Evolutionary conservation across 2,888 invertebrate species (phyloP).

Genomic region (Asteroscopus sphinx): DNA sequence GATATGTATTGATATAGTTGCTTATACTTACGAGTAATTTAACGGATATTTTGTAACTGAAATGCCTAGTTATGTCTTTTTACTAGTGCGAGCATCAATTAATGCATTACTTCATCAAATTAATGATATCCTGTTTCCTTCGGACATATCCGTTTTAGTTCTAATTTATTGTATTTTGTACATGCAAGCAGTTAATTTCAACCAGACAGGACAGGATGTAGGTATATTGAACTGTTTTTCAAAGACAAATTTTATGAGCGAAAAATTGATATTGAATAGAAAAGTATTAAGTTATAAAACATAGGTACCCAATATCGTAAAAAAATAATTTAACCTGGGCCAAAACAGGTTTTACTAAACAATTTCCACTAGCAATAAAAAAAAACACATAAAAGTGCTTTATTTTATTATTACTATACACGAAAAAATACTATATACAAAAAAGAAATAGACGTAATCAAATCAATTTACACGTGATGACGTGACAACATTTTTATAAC

Average conservation of each 20-base stretch:
- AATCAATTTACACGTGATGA: slow-evolving; percentile 28
- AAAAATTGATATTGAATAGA: no score
- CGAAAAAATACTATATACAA: slow-evolving; percentile 39
- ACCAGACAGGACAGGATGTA: neutral
- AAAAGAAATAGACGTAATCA: slow-evolving; percentile 15
- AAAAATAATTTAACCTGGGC: slow-evolving; percentile 2
- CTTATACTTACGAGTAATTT: neutral
- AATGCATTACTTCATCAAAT: slow-evolving; percentile 17
- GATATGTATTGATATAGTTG: no score
- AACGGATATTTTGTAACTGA: slow-evolving; percentile 14
- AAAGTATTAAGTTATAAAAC: slow-evolving; percentile 6
- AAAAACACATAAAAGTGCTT: slow-evolving; percentile 19
- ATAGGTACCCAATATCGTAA: slow-evolving; percentile 17
- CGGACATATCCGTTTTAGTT: slow-evolving; percentile 19
- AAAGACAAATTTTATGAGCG: no score
- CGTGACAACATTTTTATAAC: slow-evolving; percentile 18
- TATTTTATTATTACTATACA: slow-evolving; percentile 50
- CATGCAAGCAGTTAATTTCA: slow-evolving; percentile 7
- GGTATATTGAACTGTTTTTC: no score
- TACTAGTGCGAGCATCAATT: neutral
- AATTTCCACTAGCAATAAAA: slow-evolving; percentile 34
- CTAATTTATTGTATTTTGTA: slow-evolving; percentile 12
- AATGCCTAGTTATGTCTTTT: neutral
- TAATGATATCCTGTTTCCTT: slow-evolving; percentile 22
- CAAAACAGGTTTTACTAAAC: neutral